phyloP scores from a whole-genome alignment of 2,113 vertebrate species.

The Pyxicephalus adspersus region DNA sequence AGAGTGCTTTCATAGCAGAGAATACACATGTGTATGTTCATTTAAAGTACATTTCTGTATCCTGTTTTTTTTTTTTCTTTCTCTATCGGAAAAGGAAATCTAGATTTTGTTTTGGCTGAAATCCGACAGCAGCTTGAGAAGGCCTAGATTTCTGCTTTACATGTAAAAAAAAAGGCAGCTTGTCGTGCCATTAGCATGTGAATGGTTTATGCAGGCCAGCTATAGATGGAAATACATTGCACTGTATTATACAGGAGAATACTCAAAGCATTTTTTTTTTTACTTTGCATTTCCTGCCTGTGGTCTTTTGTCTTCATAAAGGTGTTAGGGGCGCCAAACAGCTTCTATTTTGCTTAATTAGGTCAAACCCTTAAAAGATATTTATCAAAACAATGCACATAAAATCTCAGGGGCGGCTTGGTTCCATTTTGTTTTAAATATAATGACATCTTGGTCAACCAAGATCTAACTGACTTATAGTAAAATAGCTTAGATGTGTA shows the following conservation, averaged over 20 bases:
- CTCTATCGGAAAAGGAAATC: constrained; percentile 37
- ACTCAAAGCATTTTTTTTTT: constrained; percentile 33
- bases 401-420: constrained; percentile 3
- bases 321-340: constrained; percentile 32
- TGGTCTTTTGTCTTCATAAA: constrained; percentile 42
- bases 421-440: neutral
- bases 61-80: constrained; percentile 22
- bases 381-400: constrained; percentile 45
- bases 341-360: constrained; percentile 48
- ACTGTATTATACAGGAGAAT: constrained; percentile 45
- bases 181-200: constrained; percentile 39
- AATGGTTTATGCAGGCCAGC: constrained; percentile 3
- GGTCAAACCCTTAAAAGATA: constrained; percentile 53
- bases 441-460: constrained; percentile 24
- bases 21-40: constrained; percentile 2
- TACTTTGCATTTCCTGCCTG: constrained; percentile 47
- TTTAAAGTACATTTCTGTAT: constrained; percentile 16
- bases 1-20: neutral
- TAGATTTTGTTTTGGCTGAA: constrained; percentile 44
- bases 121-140: constrained; percentile 31
- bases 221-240: constrained; percentile 26
- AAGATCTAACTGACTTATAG: neutral
- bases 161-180: constrained; percentile 45
- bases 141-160: constrained; percentile 31
- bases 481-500: neutral